Conservation (phyloP, 1,140 invertebrate genomes). For the Drosophila chauvacae region DNA sequence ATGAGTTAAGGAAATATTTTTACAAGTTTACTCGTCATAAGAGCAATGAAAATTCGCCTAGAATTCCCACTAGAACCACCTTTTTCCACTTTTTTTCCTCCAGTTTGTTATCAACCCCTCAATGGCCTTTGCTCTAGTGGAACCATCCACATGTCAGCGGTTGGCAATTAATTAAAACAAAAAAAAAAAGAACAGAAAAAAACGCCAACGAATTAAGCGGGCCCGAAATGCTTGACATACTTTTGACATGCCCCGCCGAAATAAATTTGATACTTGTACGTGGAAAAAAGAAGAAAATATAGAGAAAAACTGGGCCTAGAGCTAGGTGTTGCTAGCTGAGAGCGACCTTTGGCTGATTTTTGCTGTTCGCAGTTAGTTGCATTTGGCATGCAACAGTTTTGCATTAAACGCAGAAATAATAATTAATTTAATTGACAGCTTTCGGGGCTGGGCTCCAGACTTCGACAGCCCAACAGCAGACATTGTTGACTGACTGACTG, state of each 20-base stretch:
- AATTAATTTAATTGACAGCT: constrained; percentile 84
- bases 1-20: neutral
- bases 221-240: constrained; percentile 80
- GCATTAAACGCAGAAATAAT: constrained; percentile 79
- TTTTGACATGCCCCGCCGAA: constrained; percentile 59
- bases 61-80: neutral
- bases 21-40: neutral
- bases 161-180: constrained; percentile 76
- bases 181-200: constrained; percentile 8
- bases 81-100: constrained; percentile 1
- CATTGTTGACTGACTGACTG: constrained; percentile 32
- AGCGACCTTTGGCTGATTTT: constrained; percentile 60
- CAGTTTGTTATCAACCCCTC: constrained; percentile 70
- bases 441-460: constrained; percentile 71
- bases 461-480: constrained; percentile 44
- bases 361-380: constrained; percentile 26
- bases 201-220: constrained; percentile 71
- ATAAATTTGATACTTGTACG: constrained; percentile 38
- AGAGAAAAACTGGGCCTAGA: constrained; percentile 54
- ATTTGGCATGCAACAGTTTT: constrained; percentile 77
- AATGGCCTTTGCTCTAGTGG: constrained; percentile 63
- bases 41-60: constrained; percentile 1
- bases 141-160: constrained; percentile 76
- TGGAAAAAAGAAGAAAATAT: constrained; percentile 11
- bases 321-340: constrained; percentile 63